A percentile compares a stretch with the other conserved stretches of the same genome.
These are phyloP conservation scores for Epizoanthus ramosus DNA, from an alignment of 92 coral and sea anemone genomes.

Conservation along the genomic window DNA sequence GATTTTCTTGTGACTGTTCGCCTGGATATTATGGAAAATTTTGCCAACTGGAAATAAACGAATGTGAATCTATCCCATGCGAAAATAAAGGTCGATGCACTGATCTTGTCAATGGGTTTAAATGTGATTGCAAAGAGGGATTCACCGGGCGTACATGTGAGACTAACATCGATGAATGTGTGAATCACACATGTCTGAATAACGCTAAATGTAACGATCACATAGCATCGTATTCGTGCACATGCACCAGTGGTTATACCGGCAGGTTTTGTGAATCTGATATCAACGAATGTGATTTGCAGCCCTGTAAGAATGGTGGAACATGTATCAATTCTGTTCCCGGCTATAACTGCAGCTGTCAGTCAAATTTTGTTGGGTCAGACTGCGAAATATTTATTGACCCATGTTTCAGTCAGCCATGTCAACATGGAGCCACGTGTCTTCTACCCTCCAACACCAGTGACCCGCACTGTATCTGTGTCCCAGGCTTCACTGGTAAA, in stretches of 20 bases:
- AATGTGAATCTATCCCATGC: constrained; percentile 55
- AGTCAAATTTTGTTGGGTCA: constrained; percentile 45
- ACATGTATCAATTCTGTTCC: constrained; percentile 52
- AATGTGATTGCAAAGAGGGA: constrained; percentile 57
- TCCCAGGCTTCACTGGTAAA: constrained; percentile 39
- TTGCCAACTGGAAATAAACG: constrained; percentile 49
- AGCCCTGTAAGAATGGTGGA: constrained; percentile 62
- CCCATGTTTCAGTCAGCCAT: constrained; percentile 45
- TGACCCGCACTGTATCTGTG: constrained; percentile 41
- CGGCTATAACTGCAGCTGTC: constrained; percentile 58
- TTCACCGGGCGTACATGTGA: constrained; percentile 59
- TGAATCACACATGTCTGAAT: constrained; percentile 49
- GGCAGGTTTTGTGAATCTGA: constrained; percentile 59
- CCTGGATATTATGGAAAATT: constrained; percentile 54
- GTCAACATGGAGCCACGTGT: constrained; percentile 58
- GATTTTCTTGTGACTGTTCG: constrained; percentile 52
- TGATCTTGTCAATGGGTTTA: constrained; percentile 39
- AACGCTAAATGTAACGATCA: constrained; percentile 66
- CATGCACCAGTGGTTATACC: constrained; percentile 60
- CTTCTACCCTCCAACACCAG: constrained; percentile 28
- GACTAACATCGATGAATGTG: constrained; percentile 58
- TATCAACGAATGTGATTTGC: constrained; percentile 45
- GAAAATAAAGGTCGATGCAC: constrained; percentile 56
- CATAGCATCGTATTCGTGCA: constrained; percentile 49
- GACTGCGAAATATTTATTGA: constrained; percentile 51